phyloP scores from a whole-genome alignment of 2,888 invertebrate species.

The Cordylochernes scorpioides region DNA sequence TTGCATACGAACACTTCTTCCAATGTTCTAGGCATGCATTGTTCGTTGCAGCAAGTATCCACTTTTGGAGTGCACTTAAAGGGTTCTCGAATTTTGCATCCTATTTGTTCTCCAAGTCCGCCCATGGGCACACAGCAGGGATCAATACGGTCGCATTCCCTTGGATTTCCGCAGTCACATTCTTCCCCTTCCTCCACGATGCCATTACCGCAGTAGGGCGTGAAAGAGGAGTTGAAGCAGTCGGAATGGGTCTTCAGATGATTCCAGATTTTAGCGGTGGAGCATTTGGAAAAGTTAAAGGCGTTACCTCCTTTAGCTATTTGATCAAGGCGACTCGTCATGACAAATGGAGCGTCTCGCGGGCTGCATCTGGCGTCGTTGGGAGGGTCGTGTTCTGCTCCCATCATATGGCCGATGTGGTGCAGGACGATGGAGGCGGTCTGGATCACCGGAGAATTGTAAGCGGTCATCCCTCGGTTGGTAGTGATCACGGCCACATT shows the following conservation, averaged over 20 bases:
- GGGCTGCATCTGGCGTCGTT: too few relatives aligned
- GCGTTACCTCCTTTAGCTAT: too few relatives aligned
- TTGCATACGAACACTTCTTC: neutral
- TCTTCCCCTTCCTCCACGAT: constrained; percentile 9
- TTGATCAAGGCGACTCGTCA: too few relatives aligned
- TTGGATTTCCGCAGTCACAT: constrained; percentile 9
- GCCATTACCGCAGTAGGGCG: constrained; percentile 6
- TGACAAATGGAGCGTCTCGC: too few relatives aligned
- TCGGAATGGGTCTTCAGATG: constrained; percentile 3
- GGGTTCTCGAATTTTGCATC: constrained; percentile 4
- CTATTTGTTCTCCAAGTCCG: constrained; percentile 3
- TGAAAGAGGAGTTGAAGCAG: constrained; percentile 2
- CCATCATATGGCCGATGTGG: too few relatives aligned
- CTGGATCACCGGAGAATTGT: too few relatives aligned
- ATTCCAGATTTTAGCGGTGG: constrained; percentile 1
- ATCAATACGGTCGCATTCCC: constrained; percentile 32
- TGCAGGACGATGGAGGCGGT: too few relatives aligned
- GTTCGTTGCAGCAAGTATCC: constrained; percentile 5
- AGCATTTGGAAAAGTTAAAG: constrained; percentile 12
- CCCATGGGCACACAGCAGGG: constrained; percentile 7
- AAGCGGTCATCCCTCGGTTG: too few relatives aligned
- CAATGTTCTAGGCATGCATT: neutral
- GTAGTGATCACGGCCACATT: too few relatives aligned
- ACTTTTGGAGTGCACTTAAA: constrained; percentile 6
- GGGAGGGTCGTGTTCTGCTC: too few relatives aligned